These are phyloP conservation scores for Tenebrosternarchus preto DNA, from an alignment of 2,113 vertebrate species.

Conservation along the genomic window DNA sequence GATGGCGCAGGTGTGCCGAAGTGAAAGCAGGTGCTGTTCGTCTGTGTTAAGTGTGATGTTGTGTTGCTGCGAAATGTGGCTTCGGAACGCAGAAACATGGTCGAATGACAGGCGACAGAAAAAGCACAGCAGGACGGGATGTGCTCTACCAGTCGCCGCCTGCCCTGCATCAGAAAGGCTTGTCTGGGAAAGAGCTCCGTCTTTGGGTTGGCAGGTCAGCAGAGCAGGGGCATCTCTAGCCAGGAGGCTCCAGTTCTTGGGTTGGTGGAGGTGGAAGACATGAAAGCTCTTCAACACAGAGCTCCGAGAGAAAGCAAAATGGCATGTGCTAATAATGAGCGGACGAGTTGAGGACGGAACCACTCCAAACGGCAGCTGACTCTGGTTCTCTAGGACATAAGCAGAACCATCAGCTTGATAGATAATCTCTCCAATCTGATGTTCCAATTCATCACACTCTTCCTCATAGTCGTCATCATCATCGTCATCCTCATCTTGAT, in stretches of 20 bases:
- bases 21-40: slow-evolving; percentile 86
- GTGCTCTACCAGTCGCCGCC: slow-evolving; percentile 82
- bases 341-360: slow-evolving; percentile 71
- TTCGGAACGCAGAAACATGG: slow-evolving; percentile 81
- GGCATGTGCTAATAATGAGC: slow-evolving; percentile 88
- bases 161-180: slow-evolving; percentile 79
- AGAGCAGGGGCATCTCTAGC: slow-evolving; percentile 87
- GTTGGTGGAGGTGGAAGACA: slow-evolving; percentile 87
- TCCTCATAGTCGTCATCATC: slow-evolving; percentile 78
- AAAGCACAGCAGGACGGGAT: slow-evolving; percentile 91
- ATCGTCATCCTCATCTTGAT: slow-evolving; percentile 75
- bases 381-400: slow-evolving; percentile 84
- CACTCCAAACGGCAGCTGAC: slow-evolving; percentile 71
- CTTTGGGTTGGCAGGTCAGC: slow-evolving; percentile 91
- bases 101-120: slow-evolving; percentile 87
- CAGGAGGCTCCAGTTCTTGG: slow-evolving; percentile 87
- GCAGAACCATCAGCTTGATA: slow-evolving; percentile 88
- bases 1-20: slow-evolving; percentile 88
- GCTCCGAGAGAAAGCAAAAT: slow-evolving; percentile 87
- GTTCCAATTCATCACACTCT: slow-evolving; percentile 81
- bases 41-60: slow-evolving; percentile 83
- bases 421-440: slow-evolving; percentile 84
- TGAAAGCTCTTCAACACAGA: slow-evolving; percentile 89
- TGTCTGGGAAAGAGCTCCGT: slow-evolving; percentile 74
- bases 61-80: slow-evolving; percentile 85